A percentile compares a stretch with the other conserved stretches of the same genome.
Conservation (phyloP, 2,888 invertebrate species). For the Thera britannica region DNA sequence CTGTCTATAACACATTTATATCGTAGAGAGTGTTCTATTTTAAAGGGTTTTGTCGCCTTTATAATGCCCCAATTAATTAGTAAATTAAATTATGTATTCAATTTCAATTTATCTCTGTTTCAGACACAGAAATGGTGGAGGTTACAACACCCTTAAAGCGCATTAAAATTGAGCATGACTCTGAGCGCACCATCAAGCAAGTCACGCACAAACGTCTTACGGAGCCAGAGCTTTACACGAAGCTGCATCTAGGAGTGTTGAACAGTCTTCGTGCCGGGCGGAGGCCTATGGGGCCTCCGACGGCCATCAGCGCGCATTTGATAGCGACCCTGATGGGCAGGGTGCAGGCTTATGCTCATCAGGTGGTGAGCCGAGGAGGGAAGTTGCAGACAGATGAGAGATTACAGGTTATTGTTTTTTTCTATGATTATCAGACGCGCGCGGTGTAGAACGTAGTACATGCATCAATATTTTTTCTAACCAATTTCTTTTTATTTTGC, state of each 20-base stretch:
- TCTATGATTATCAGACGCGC: background rate
- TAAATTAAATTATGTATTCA: too few relatives aligned
- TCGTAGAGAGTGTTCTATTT: too few relatives aligned
- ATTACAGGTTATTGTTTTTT: constrained; percentile 62
- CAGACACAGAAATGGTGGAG: constrained; percentile 73
- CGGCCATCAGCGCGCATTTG: constrained; percentile 87
- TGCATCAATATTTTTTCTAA: too few relatives aligned
- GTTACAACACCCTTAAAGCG: constrained; percentile 65
- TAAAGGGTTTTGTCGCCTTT: too few relatives aligned
- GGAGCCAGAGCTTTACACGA: constrained; percentile 83
- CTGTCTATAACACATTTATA: too few relatives aligned
- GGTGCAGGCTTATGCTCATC: constrained; percentile 73
- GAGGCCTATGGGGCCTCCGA: constrained; percentile 78
- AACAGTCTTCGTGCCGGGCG: constrained; percentile 86
- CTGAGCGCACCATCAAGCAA: constrained; percentile 56
- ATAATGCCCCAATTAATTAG: too few relatives aligned
- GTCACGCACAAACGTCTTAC: constrained; percentile 54
- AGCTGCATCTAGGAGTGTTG: constrained; percentile 87
- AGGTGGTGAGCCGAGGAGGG: constrained; percentile 61
- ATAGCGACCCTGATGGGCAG: constrained; percentile 79
- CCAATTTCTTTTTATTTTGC: too few relatives aligned
- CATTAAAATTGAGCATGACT: constrained; percentile 71
- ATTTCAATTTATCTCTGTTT: constrained; percentile 8
- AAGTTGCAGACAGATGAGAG: constrained; percentile 69
- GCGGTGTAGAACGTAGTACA: too few relatives aligned